phyloP scores from a whole-genome alignment of 2,113 vertebrate genomes.

The Ciconia boyciana region DNA sequence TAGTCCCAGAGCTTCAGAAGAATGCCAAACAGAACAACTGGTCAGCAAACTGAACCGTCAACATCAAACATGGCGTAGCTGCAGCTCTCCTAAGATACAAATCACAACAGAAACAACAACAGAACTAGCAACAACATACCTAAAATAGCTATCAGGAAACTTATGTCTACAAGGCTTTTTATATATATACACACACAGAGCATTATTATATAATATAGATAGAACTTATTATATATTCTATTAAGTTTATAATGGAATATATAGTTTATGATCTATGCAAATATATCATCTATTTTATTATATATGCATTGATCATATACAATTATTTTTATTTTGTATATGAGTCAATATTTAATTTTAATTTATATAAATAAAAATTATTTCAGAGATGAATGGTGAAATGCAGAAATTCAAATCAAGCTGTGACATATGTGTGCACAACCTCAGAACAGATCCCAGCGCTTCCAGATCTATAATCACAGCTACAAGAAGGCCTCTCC shows the following conservation, averaged over 20 bases:
- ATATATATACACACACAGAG: background rate
- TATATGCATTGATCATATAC: background rate
- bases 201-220: background rate
- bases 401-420: background rate
- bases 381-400: background rate
- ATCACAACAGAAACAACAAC: background rate
- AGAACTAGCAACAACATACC: background rate
- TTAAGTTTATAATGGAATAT: background rate
- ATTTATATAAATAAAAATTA: background rate
- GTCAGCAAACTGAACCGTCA: background rate
- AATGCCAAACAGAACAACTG: conserved; percentile 8
- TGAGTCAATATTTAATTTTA: background rate
- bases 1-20: background rate
- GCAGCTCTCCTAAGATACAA: background rate
- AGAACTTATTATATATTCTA: background rate
- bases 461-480: background rate
- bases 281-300: background rate
- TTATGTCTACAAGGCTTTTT: background rate
- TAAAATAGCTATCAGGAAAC: background rate
- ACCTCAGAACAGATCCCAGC: background rate
- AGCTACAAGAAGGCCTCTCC: background rate
- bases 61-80: background rate
- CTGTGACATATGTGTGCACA: background rate
- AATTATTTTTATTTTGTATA: background rate
- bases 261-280: background rate